Base-by-base conservation (phyloP, 2,113 vertebrate genomes). In the Lonchura striata region DNA sequence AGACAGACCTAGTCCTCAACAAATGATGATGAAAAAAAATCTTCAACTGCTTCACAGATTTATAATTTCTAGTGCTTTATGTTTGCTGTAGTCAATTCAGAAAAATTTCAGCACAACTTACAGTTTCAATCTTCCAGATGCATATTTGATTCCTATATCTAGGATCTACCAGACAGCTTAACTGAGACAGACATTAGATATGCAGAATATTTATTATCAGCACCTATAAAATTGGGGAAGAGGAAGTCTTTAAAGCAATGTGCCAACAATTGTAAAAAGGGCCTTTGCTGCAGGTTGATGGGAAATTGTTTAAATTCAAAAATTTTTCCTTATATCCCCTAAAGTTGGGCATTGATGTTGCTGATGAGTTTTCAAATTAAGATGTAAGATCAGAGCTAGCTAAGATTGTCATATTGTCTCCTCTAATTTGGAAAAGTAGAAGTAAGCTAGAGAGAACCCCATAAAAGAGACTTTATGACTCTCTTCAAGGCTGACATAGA, bases 391-490 rank as follows among this genome's bases (percentile, higher is more conserved):
- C 95, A 98, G 98, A 98, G 97, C 97, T 98, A 96, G 97, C 97
- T 98, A 96, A 97, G 96, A 98, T 98, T 98, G 98, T 98, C 97
- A 96, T 96, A 97, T 97, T 98, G 98, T 99, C 98, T 99, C 98
- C 98, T 99, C 97, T 98, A 98, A 98, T 99, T 98, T 97, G 91
- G 97, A 98, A 98, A 98, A 97, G 96, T 97, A 98, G 97, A 96
- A 82, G 77, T 92, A 91, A 88, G 95, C 97, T 97, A 97, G 96
- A 97, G 97, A 98, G 91, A 98, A 96, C 89, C 97, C 97, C 98
- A 98, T 99, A 98, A 99, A 99, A 98, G 94, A 96, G 89, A 92
- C 94, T 99, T 99, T 98, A 99, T 97, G 98, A 97, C 98, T 97
- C 97, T 97, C 97, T 98, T 98, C 96, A 97, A 97, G 97, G 96